Percentiles rank a stretch among this genome's conserved stretches.
phyloP scores from a whole-genome alignment of 2,113 vertebrate genomes.

The Sapayoa aenigma region DNA sequence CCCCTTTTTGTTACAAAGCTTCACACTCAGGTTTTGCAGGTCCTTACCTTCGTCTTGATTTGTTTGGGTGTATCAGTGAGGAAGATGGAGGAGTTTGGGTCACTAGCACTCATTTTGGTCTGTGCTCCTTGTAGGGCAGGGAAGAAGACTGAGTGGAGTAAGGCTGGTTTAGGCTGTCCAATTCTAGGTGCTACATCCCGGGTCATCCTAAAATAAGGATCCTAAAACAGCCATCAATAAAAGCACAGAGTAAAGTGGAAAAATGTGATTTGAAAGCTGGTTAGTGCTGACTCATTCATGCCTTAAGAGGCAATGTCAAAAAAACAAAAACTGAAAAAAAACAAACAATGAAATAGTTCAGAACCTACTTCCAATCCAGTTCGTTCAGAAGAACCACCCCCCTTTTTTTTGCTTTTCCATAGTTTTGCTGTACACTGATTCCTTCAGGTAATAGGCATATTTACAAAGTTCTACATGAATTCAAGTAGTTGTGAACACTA shows the following conservation, averaged over 20 bases:
- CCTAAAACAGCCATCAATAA: constrained; percentile 70
- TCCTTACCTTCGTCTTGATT: constrained; percentile 92
- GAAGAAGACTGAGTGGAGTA: constrained; percentile 95
- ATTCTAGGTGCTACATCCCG: constrained; percentile 94
- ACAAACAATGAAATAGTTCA: not conserved
- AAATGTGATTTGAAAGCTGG: not conserved
- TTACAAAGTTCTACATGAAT: not conserved
- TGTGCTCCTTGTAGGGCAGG: constrained; percentile 96
- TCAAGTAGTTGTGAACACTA: not conserved
- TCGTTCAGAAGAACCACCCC: not conserved
- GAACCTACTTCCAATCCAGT: not conserved
- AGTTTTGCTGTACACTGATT: not conserved
- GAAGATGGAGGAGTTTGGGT: constrained; percentile 95
- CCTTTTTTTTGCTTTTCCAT: not conserved
- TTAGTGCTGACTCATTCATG: not conserved
- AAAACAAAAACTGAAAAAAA: not conserved
- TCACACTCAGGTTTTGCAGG: not conserved
- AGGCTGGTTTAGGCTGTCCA: constrained; percentile 88
- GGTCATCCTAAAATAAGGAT: constrained; percentile 98
- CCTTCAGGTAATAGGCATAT: not conserved
- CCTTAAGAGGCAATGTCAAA: not conserved
- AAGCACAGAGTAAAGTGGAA: not conserved
- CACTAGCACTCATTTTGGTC: constrained; percentile 98
- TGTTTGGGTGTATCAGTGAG: constrained; percentile 94
- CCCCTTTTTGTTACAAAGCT: not conserved